phyloP scores from a whole-genome alignment of 2,797 vertebrate genomes.

The Macrochelys suwanniensis region DNA sequence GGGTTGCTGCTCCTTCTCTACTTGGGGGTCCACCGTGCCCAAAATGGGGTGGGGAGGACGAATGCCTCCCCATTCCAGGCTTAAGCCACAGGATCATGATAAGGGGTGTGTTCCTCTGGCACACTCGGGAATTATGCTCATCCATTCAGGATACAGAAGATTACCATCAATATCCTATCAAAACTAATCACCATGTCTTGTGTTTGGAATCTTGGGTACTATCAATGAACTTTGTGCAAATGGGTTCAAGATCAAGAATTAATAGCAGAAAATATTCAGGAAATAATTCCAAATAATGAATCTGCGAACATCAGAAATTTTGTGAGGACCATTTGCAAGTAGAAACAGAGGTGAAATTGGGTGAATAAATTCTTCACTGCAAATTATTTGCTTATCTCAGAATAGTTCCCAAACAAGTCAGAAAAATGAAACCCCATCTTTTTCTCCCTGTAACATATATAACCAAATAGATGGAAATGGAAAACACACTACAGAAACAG shows the following conservation, averaged over 20 bases:
- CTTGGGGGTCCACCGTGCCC: not conserved
- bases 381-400: not conserved
- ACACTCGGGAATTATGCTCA: not conserved
- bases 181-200: rapidly evolving
- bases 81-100: not conserved
- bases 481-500: not conserved
- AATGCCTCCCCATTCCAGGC: not conserved
- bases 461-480: not conserved
- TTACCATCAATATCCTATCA: not conserved
- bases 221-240: not conserved
- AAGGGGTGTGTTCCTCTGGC: not conserved
- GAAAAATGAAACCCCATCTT: not conserved
- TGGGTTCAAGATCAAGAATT: not conserved
- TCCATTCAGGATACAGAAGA: not conserved
- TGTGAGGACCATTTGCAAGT: not conserved
- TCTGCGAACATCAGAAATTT: not conserved
- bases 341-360: not conserved
- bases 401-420: not conserved
- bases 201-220: not conserved
- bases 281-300: not conserved
- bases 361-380: slow-evolving; percentile 1
- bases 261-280: not conserved
- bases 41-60: not conserved
- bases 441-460: not conserved
- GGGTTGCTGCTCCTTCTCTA: not conserved